These are phyloP conservation scores for Omphaloscelis lunosa DNA, from an alignment of 2,888 invertebrate species.

Conservation along the genomic window DNA sequence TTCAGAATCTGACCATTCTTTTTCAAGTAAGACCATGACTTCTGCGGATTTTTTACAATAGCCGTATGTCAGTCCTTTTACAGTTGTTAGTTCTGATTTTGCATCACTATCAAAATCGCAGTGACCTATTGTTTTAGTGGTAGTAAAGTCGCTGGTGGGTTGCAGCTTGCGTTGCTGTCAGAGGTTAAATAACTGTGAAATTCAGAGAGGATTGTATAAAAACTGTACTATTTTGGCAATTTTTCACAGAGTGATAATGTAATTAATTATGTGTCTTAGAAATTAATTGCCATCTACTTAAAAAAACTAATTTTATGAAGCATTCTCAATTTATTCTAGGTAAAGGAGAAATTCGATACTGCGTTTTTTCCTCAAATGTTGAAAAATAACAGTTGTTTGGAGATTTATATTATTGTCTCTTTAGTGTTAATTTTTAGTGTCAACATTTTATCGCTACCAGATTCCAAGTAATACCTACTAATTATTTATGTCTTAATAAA, in stretches of 20 bases:
- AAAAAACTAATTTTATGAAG: constrained; percentile 1
- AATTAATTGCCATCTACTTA: neutral
- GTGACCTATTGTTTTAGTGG: too few relatives aligned
- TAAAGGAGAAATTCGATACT: constrained; percentile 12
- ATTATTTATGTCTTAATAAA: constrained; percentile 36
- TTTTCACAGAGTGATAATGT: neutral
- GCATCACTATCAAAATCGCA: too few relatives aligned
- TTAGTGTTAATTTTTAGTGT: constrained; percentile 20
- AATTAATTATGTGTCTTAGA: neutral
- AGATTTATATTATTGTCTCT: constrained; percentile 25
- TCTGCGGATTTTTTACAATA: too few relatives aligned
- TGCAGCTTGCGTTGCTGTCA: too few relatives aligned
- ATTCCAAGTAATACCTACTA: constrained; percentile 4
- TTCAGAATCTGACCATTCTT: too few relatives aligned
- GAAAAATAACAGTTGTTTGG: constrained; percentile 14
- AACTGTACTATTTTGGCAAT: neutral
- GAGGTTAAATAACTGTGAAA: too few relatives aligned
- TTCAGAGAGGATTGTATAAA: too few relatives aligned
- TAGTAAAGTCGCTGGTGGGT: too few relatives aligned
- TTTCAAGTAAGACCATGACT: too few relatives aligned
- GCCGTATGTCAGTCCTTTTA: too few relatives aligned
- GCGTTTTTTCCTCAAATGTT: neutral
- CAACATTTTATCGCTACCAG: constrained; percentile 36
- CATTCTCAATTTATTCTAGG: neutral
- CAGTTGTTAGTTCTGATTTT: too few relatives aligned